Percentiles rank a stretch among this genome's conserved stretches.
Evolutionary conservation across 2,888 invertebrate genomes (phyloP).

Genomic region (Melanophora roralis): DNA sequence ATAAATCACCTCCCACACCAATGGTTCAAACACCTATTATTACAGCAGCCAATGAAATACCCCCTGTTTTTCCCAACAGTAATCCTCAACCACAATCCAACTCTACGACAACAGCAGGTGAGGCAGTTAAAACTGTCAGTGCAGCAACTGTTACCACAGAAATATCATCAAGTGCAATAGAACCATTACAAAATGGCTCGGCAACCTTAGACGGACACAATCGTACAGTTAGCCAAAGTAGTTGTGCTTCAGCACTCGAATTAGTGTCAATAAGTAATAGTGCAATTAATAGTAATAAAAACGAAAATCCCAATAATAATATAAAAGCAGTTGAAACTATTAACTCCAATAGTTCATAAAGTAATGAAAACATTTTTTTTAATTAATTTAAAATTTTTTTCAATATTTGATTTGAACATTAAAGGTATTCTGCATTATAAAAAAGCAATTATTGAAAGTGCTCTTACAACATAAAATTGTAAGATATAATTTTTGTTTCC

Average conservation of each 20-base stretch:
- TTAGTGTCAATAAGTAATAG: constrained; percentile 67
- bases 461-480: too few species aligned
- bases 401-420: too few species aligned
- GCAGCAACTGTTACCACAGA: constrained; percentile 25
- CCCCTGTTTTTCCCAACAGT: constrained; percentile 74
- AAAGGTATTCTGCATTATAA: too few species aligned
- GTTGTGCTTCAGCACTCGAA: constrained; percentile 72
- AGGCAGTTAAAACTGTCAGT: constrained; percentile 63
- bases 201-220: constrained; percentile 78
- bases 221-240: constrained; percentile 82
- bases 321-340: constrained; percentile 38
- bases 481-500: too few species aligned
- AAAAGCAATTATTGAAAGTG: too few species aligned
- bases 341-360: constrained; percentile 51
- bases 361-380: neutral
- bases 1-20: constrained; percentile 83
- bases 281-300: constrained; percentile 65
- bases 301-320: constrained; percentile 61
- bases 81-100: constrained; percentile 25
- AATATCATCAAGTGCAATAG: neutral
- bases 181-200: constrained; percentile 68
- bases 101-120: constrained; percentile 70
- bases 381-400: too few species aligned
- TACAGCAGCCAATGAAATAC: constrained; percentile 71
- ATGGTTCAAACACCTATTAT: constrained; percentile 83